phyloP scores from a whole-genome alignment of 2,113 vertebrate species.

The Mesitornis unicolor region DNA sequence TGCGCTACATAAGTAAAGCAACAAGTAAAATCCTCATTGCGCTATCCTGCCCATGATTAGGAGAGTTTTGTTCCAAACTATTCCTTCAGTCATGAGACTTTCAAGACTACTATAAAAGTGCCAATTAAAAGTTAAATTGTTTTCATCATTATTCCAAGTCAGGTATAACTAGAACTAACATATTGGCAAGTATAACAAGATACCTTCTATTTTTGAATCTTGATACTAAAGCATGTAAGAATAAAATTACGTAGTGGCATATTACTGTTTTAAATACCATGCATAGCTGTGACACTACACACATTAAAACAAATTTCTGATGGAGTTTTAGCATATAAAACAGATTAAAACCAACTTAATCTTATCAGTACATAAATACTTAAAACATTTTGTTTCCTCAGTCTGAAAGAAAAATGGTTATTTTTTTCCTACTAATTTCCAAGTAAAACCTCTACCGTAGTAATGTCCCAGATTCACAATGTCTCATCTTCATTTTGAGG shows the following conservation, averaged over 20 bases:
- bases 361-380: not conserved
- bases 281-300: not conserved
- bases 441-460: not conserved
- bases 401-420: not conserved
- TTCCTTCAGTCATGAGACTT: not conserved
- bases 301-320: not conserved
- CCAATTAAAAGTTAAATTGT: not conserved
- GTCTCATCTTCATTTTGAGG: not conserved
- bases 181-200: not conserved
- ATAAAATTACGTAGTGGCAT: accelerated
- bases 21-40: not conserved
- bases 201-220: not conserved
- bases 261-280: not conserved
- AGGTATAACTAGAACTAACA: not conserved
- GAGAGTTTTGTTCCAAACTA: not conserved
- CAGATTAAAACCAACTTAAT: not conserved
- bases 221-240: not conserved
- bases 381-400: not conserved
- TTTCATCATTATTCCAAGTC: not conserved
- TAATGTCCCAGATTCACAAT: not conserved
- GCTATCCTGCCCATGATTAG: not conserved
- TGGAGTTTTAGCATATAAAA: not conserved
- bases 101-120: not conserved
- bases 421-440: not conserved
- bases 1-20: not conserved